A percentile compares a stretch with the other conserved stretches of the same genome.
Evolutionary conservation across 2,888 invertebrate species (phyloP).

Genomic region (Coenonympha arcania): DNA sequence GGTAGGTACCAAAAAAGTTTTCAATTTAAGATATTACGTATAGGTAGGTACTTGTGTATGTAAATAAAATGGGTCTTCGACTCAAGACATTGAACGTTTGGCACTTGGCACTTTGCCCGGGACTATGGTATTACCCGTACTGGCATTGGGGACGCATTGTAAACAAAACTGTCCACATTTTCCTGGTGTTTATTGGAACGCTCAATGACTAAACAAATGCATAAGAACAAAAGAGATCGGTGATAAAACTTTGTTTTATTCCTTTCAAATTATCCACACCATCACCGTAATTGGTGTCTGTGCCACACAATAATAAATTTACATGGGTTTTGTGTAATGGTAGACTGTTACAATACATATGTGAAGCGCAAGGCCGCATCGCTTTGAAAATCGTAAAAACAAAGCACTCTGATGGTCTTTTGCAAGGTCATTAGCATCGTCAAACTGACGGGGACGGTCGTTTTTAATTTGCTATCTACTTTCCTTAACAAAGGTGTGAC

Average conservation of each 20-base stretch:
- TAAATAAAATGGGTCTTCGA: too few species aligned
- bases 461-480: not conserved
- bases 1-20: too few species aligned
- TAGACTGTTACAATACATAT: too few species aligned
- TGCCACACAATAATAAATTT: too few species aligned
- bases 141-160: conserved; percentile 1
- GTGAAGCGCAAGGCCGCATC: too few species aligned
- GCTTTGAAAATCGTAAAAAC: too few species aligned
- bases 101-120: conserved; percentile 21
- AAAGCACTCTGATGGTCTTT: not conserved
- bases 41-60: too few species aligned
- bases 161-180: conserved; percentile 3
- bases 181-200: not conserved
- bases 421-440: not conserved
- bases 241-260: too few species aligned
- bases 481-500: not conserved
- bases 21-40: too few species aligned
- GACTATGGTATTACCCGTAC: not conserved
- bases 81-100: conserved; percentile 19
- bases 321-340: too few species aligned
- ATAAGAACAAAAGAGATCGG: not conserved
- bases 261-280: not conserved
- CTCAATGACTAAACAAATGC: not conserved
- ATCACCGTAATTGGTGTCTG: too few species aligned
- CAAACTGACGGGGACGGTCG: not conserved